Evolutionary conservation across 2,113 vertebrate genomes (phyloP), one percentile per base, ranked within the genome.

Genomic region (Motacilla alba): DNA sequence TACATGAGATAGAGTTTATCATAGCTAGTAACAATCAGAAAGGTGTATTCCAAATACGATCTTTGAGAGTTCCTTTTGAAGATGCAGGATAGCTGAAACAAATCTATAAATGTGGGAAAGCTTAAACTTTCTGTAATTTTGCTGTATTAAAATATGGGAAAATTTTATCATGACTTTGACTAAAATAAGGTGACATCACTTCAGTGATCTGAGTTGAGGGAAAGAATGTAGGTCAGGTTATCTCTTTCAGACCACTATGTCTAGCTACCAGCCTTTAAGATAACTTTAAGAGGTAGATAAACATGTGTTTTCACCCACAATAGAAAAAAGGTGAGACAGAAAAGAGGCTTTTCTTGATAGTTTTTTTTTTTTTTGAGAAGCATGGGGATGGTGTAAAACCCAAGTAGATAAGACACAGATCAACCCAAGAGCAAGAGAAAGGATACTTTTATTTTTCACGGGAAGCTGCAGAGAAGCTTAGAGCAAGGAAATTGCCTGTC

Each of bases 321-420:
- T 1, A 56, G 31, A 41, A 69, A 92, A 87, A 68, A 64, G 10
- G 4, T 58, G 35, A 59, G 26, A 66, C 20, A 50, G 49, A 50
- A 92, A 85, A 85, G 14, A 53, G 11, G 3, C 8, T 47, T 89
- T 79, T 64, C 47, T 20, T 70, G 43, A 2, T 84, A 8, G 67
- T 63, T 26, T 55, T 26, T 56, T 17, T 73, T 77, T 50, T 27
- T 62, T 15, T 41, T 21, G 30, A 59, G 39, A 63, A 63, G 31
- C 9, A 9, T 27, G 20, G 20, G 4, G 4, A 4, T 0, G 0
- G 43, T 13, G 4, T 58, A 80, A 59, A 56, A 68, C 26, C 12
- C 26, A 24, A 41, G 11, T 22, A 85, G 30, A 52, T 15, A 26
- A 68, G n/a, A 62, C 13, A 64, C 6, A 49, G 16, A 56, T 69